Evolutionary conservation across 2,888 invertebrate genomes (phyloP).

Genomic region (Drosophila subquinaria): DNA sequence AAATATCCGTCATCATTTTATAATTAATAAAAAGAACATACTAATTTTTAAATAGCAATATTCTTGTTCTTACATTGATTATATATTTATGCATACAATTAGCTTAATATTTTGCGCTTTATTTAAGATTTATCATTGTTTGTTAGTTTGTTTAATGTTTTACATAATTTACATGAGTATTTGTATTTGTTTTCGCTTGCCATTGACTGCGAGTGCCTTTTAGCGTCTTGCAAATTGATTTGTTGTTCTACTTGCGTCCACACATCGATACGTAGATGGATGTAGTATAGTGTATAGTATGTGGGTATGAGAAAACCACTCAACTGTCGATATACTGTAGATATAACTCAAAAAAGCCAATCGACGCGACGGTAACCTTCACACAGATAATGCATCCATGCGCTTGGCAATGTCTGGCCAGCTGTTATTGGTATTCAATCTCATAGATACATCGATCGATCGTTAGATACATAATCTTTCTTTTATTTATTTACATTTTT

Average conservation of each 20-base stretch:
- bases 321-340: conserved; percentile 48
- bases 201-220: conserved; percentile 31
- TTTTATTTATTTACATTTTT: too few relatives aligned
- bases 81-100: not conserved
- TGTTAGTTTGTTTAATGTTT: not conserved
- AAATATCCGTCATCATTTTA: too few relatives aligned
- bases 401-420: conserved; percentile 16
- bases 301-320: conserved; percentile 33
- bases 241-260: conserved; percentile 32
- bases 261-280: conserved; percentile 19
- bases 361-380: too few relatives aligned
- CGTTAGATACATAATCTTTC: too few relatives aligned
- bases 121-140: not conserved
- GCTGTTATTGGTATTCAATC: conserved; percentile 4
- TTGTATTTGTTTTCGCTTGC: conserved; percentile 29
- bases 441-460: conserved; percentile 1
- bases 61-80: not conserved
- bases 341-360: conserved; percentile 42
- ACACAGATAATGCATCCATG: conserved; percentile 54
- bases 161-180: conserved; percentile 18
- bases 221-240: conserved; percentile 54
- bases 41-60: not conserved
- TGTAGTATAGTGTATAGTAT: conserved; percentile 2
- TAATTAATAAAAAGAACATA: too few relatives aligned
- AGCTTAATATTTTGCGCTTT: not conserved